A percentile compares a stretch with the other conserved stretches of the same genome.
Evolutionary conservation across 2,113 vertebrate species (phyloP).

Genomic region (Erythrocercus mccallii): DNA sequence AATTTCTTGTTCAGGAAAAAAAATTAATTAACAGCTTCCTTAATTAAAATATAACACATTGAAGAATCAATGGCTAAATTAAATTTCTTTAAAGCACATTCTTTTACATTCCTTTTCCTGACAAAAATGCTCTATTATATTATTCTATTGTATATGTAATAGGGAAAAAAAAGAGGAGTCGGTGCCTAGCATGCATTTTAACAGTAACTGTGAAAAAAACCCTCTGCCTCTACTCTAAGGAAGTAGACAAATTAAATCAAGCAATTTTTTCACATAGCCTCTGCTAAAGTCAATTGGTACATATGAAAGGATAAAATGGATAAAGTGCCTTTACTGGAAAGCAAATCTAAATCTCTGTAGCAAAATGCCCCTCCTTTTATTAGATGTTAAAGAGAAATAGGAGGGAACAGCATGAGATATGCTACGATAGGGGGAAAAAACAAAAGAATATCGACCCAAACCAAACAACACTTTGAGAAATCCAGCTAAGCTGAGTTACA

Average conservation of each 20-base stretch:
- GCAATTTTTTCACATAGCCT: neutral
- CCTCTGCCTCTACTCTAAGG: neutral
- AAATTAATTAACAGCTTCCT: conserved; percentile 28
- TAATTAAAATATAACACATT: conserved; percentile 58
- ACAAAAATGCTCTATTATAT: conserved; percentile 27
- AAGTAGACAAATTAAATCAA: conserved; percentile 29
- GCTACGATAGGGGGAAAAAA: neutral
- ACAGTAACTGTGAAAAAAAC: neutral
- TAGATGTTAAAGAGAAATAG: neutral
- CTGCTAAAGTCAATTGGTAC: neutral
- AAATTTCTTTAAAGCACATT: conserved; percentile 47
- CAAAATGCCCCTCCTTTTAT: neutral
- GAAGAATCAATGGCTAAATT: conserved; percentile 53
- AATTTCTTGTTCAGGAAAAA: conserved; percentile 14
- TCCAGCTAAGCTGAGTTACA: neutral
- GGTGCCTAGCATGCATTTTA: neutral
- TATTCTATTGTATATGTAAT: conserved; percentile 8
- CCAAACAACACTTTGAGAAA: neutral
- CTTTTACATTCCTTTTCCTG: conserved; percentile 52
- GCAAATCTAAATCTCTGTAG: neutral
- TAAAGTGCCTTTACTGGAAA: neutral
- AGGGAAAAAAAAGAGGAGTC: neutral
- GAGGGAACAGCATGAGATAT: neutral
- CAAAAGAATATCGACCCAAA: neutral
- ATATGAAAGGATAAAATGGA: neutral